These are phyloP conservation scores for Chloroclystis v-ata DNA, from an alignment of 2,888 invertebrate species.

Conservation along the genomic window DNA sequence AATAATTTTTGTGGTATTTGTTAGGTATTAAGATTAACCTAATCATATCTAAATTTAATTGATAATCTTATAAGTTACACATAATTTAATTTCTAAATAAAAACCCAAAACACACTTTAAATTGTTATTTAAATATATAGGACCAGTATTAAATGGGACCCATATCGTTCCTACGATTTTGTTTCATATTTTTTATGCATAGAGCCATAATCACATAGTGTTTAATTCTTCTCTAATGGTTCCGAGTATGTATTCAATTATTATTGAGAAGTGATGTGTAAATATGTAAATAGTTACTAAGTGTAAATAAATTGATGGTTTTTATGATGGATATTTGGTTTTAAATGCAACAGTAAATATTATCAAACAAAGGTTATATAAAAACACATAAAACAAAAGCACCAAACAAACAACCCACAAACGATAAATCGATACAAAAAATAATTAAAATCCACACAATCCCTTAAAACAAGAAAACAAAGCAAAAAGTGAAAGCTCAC, in stretches of 20 bases:
- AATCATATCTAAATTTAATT: too few species aligned
- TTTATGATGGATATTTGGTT: conserved; percentile 66
- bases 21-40: too few species aligned
- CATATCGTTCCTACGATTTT: neutral
- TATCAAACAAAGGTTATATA: too few species aligned
- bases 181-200: too few species aligned
- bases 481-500: neutral
- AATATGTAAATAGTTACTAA: conserved; percentile 63
- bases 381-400: neutral
- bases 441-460: neutral
- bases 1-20: too few species aligned
- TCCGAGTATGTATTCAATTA: conserved; percentile 54
- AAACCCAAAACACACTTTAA: too few species aligned
- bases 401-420: neutral
- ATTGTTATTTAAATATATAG: conserved; percentile 10
- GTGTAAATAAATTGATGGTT: conserved; percentile 76
- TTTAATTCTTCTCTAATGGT: conserved; percentile 17
- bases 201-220: too few species aligned
- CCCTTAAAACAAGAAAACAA: neutral
- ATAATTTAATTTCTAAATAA: too few species aligned
- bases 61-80: too few species aligned
- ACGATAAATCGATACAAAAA: neutral
- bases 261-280: conserved; percentile 52
- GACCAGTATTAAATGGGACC: conserved; percentile 20
- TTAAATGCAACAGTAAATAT: conserved; percentile 18